A percentile compares a stretch with the other conserved stretches of the same genome.
These are phyloP conservation scores for Callionymus lyra DNA, from an alignment of 2,113 vertebrate genomes.

Conservation along the genomic window DNA sequence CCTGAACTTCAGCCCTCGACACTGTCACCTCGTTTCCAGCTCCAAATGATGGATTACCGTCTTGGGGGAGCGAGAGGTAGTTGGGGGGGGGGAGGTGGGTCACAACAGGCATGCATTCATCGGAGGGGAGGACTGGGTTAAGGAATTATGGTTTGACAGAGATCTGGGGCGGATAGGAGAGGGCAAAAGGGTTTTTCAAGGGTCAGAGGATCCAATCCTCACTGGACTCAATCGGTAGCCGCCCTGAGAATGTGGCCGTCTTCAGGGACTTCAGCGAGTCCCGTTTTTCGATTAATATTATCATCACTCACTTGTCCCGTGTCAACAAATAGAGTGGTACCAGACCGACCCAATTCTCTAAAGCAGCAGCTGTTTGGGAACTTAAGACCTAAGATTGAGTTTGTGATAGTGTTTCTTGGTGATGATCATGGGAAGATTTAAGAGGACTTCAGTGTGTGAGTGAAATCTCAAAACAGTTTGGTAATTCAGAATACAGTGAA, in stretches of 20 bases:
- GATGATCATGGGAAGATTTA: too few relatives aligned
- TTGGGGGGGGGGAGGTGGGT: slow-evolving; percentile 34
- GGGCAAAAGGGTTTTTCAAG: slow-evolving; percentile 50
- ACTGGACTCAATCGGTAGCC: slow-evolving; percentile 34
- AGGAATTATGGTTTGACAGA: slow-evolving; percentile 58
- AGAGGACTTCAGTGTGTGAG: too few relatives aligned
- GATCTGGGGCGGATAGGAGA: slow-evolving; percentile 39
- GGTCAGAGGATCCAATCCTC: slow-evolving; percentile 65
- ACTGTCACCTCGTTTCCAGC: slow-evolving; percentile 40
- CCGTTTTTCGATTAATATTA: slow-evolving; percentile 54
- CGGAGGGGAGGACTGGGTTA: slow-evolving; percentile 34
- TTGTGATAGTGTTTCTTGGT: too few relatives aligned
- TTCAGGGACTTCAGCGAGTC: slow-evolving; percentile 44
- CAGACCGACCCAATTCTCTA: slow-evolving; percentile 29
- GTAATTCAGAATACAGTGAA: too few relatives aligned
- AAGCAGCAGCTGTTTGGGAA: slow-evolving; percentile 12
- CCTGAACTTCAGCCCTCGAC: slow-evolving; percentile 50
- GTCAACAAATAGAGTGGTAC: slow-evolving; percentile 41
- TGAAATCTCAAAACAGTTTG: too few relatives aligned
- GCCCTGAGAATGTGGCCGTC: slow-evolving; percentile 20
- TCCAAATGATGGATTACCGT: slow-evolving; percentile 64
- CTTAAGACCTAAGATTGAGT: neutral
- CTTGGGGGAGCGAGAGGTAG: slow-evolving; percentile 22
- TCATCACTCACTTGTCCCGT: slow-evolving; percentile 48
- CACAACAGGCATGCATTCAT: slow-evolving; percentile 47